phyloP scores from a whole-genome alignment of 2,888 invertebrate genomes.

The Diplolepis rosae region DNA sequence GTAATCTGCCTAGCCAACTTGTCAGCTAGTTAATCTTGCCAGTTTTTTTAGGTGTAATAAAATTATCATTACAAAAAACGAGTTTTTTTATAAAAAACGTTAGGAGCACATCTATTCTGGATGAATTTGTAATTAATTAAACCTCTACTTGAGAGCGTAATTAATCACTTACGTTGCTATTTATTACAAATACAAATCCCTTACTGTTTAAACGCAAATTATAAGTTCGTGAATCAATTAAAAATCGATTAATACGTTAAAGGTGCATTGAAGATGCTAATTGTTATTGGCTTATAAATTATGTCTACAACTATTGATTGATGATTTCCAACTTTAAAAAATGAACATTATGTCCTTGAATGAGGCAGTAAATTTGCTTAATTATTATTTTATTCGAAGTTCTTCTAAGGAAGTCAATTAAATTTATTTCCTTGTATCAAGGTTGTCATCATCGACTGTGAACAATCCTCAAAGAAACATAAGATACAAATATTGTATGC shows the following conservation, averaged over 20 bases:
- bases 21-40: too few species aligned
- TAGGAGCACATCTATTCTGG: not conserved
- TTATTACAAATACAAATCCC: not conserved
- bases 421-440: conserved; percentile 9
- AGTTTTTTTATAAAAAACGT: not conserved
- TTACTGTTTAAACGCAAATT: not conserved
- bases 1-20: too few species aligned
- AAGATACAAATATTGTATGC: not conserved
- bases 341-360: not conserved
- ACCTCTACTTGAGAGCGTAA: not conserved
- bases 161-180: not conserved
- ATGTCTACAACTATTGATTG: not conserved
- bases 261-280: not conserved
- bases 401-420: not conserved
- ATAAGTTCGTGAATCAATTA: not conserved
- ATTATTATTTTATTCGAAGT: not conserved
- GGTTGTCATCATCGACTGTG: not conserved
- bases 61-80: too few species aligned
- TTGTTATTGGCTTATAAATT: not conserved
- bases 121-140: not conserved
- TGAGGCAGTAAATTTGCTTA: not conserved
- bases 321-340: not conserved
- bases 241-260: not conserved
- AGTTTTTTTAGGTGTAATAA: too few species aligned
- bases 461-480: conserved; percentile 6